A percentile compares a stretch with the other conserved stretches of the same genome.
Evolutionary conservation across 1,140 invertebrate species (phyloP).

Genomic region (Euborellia annulipes): DNA sequence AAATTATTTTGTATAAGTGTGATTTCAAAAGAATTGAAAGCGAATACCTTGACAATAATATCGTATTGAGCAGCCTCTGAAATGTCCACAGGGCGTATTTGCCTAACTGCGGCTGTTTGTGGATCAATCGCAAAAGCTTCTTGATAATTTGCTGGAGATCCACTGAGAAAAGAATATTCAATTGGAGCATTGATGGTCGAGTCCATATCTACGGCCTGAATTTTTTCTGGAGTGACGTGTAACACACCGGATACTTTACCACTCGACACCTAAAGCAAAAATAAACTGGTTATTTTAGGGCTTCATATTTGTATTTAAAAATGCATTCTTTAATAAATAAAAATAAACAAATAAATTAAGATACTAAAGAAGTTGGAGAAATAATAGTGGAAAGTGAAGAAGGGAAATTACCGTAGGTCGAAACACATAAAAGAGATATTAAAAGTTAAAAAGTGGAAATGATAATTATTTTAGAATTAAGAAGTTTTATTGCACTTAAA

Average conservation of each 20-base stretch:
- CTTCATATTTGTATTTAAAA: no score
- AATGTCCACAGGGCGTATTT: conserved; percentile 62
- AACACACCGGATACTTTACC: conserved; percentile 65
- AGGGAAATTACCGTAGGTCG: no score
- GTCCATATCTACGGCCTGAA: conserved; percentile 76
- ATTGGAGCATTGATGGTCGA: conserved; percentile 59
- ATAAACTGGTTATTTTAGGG: conserved; percentile 15
- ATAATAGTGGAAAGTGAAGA: no score
- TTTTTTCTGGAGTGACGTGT: conserved; percentile 69
- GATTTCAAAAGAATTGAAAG: no score
- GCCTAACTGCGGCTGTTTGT: conserved; percentile 59
- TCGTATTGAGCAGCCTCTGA: conserved; percentile 53
- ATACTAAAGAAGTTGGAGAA: neutral
- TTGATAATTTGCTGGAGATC: conserved; percentile 52
- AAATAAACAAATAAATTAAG: neutral
- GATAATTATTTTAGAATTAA: no score
- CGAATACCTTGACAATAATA: conserved; percentile 56
- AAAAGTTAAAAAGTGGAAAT: no score
- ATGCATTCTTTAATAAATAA: no score
- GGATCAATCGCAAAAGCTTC: conserved; percentile 75
- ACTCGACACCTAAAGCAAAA: conserved; percentile 45
- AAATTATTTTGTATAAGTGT: neutral
- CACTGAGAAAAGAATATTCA: conserved; percentile 63
- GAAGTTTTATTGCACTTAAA: no score
- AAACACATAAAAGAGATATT: no score